A percentile compares a stretch with the other conserved stretches of the same genome.
phyloP scores from a whole-genome alignment of 2,113 vertebrate species.

The Macroglossus sobrinus region DNA sequence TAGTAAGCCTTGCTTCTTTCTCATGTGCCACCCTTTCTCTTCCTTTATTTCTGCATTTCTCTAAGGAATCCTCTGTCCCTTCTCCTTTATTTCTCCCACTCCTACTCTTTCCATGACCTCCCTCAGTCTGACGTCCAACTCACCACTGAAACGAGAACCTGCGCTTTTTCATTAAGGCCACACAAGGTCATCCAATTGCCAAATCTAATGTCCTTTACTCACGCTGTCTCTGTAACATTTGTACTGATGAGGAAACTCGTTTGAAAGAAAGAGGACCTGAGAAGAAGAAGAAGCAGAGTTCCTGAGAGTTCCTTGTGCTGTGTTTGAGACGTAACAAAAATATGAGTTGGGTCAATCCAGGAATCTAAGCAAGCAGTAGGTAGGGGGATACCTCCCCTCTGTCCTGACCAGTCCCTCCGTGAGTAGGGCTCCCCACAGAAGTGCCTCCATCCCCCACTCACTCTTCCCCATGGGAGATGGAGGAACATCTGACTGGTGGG shows the following conservation, averaged over 20 bases:
- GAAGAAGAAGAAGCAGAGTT: background rate
- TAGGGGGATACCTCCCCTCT: background rate
- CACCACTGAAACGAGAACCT: background rate
- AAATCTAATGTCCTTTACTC: background rate
- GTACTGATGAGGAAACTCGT: background rate
- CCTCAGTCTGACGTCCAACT: background rate
- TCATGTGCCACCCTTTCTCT: background rate
- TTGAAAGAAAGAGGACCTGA: background rate
- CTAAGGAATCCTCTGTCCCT: background rate
- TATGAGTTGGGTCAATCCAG: background rate
- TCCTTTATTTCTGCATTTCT: background rate
- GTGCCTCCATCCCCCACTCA: background rate
- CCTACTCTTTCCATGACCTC: background rate
- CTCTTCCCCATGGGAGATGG: background rate
- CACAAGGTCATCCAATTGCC: background rate
- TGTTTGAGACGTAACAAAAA: background rate
- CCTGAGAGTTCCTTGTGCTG: background rate
- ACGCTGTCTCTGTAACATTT: background rate
- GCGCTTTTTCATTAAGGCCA: background rate
- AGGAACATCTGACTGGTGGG: background rate
- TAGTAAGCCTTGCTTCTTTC: background rate
- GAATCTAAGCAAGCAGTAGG: background rate
- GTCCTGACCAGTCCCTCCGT: fast-evolving
- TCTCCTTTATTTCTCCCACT: background rate
- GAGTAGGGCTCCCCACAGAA: fast-evolving